Evolutionary conservation across 1,140 invertebrate genomes (phyloP).

Genomic region (Arctopsyche grandis): DNA sequence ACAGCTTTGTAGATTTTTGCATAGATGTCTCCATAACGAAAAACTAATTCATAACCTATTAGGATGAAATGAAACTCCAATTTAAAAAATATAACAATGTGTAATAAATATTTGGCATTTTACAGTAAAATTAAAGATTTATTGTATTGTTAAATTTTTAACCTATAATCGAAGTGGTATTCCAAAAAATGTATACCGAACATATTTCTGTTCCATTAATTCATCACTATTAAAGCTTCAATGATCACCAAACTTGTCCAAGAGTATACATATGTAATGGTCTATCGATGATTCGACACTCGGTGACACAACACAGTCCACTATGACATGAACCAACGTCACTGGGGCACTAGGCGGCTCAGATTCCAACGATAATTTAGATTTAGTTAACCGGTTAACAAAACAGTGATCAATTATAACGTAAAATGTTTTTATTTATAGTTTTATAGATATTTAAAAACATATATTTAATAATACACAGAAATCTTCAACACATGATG

Average conservation of each 20-base stretch:
- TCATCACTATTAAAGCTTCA: constrained; percentile 55
- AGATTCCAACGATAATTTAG: neutral
- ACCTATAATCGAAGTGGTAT: constrained; percentile 52
- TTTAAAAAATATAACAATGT: constrained; percentile 55
- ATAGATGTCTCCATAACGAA: neutral
- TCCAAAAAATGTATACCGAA: constrained; percentile 47
- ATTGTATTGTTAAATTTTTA: constrained; percentile 53
- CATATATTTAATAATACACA: constrained; percentile 53
- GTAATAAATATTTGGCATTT: constrained; percentile 56
- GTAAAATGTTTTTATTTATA: constrained; percentile 15
- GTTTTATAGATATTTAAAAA: constrained; percentile 45
- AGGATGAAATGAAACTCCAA: constrained; percentile 45
- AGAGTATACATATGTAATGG: constrained; percentile 21
- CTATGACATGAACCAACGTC: constrained; percentile 41
- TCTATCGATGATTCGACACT: constrained; percentile 8
- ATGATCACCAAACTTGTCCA: constrained; percentile 53
- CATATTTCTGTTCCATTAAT: constrained; percentile 37
- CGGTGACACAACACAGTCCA: constrained; percentile 35
- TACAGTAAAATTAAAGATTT: constrained; percentile 53
- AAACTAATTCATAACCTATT: neutral
- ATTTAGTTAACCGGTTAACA: constrained; percentile 27
- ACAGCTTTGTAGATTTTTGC: neutral
- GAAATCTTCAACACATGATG: constrained; percentile 44
- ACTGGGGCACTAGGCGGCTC: constrained; percentile 33
- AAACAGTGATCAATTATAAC: constrained; percentile 31